A percentile compares a stretch with the other conserved stretches of the same genome.
Conservation (phyloP, 2,888 invertebrate genomes). For the Agrilus mali region DNA sequence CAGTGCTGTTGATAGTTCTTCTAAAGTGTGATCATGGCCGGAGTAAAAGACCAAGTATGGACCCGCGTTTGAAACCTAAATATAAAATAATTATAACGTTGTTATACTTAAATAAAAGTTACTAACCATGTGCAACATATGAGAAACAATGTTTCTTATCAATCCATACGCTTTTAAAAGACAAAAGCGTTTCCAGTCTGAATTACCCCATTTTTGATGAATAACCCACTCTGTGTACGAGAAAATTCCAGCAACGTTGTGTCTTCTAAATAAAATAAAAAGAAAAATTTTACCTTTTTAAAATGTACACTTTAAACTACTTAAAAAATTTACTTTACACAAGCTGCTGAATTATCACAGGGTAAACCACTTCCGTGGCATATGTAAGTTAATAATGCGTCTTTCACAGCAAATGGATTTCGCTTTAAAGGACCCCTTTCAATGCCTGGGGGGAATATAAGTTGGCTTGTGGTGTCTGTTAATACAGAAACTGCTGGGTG, state of each 20-base stretch:
- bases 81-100: neutral
- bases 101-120: neutral
- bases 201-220: conserved; percentile 44
- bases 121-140: conserved; percentile 64
- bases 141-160: conserved; percentile 66
- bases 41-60: conserved; percentile 42
- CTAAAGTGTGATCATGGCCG: conserved; percentile 84
- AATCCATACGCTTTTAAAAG: conserved; percentile 70
- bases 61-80: conserved; percentile 27
- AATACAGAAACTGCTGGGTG: conserved; percentile 64
- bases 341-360: conserved; percentile 43
- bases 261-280: conserved; percentile 21
- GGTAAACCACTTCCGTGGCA: conserved; percentile 77
- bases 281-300: neutral
- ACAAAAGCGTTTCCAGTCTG: conserved; percentile 50
- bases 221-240: conserved; percentile 74
- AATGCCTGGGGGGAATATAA: conserved; percentile 53
- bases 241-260: conserved; percentile 67
- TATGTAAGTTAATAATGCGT: conserved; percentile 70
- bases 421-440: conserved; percentile 38
- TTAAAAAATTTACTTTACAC: conserved; percentile 28
- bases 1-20: conserved; percentile 68
- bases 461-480: conserved; percentile 51
- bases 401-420: conserved; percentile 62
- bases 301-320: neutral